Evolutionary conservation across 2,888 invertebrate genomes (phyloP).

Genomic region (Trisateles emortualis): DNA sequence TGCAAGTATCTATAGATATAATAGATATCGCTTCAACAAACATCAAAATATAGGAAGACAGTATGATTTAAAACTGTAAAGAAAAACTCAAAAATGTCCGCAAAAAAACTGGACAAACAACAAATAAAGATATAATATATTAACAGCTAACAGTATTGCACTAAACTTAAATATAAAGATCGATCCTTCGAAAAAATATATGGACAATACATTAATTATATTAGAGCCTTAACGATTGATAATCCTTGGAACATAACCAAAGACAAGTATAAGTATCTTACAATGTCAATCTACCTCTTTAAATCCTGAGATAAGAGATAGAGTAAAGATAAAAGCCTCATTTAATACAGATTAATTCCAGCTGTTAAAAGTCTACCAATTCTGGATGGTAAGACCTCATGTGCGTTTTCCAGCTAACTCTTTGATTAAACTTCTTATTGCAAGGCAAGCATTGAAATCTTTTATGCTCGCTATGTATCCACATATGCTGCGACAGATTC

Average conservation of each 20-base stretch:
- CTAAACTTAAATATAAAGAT: background rate
- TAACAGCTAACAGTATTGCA: slow-evolving; percentile 14
- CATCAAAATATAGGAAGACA: slow-evolving; percentile 3
- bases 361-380: slow-evolving; percentile 56
- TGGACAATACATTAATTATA: background rate
- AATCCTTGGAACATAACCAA: too few species aligned
- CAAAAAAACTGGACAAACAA: background rate
- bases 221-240: background rate
- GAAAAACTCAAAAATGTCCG: background rate
- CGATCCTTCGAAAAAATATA: background rate
- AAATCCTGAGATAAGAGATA: too few species aligned
- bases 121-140: slow-evolving; percentile 7
- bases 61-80: background rate
- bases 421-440: slow-evolving; percentile 59
- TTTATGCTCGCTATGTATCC: slow-evolving; percentile 69
- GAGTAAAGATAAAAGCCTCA: too few species aligned
- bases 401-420: slow-evolving; percentile 63
- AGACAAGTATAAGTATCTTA: too few species aligned
- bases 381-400: slow-evolving; percentile 70
- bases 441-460: slow-evolving; percentile 62
- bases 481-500: slow-evolving; percentile 64
- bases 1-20: background rate
- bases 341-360: background rate
- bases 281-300: too few species aligned
- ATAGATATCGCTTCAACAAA: background rate